Percentiles rank a stretch among this genome's conserved stretches.
phyloP scores from a whole-genome alignment of 2,888 invertebrate species.

The Eupithecia vulgata region DNA sequence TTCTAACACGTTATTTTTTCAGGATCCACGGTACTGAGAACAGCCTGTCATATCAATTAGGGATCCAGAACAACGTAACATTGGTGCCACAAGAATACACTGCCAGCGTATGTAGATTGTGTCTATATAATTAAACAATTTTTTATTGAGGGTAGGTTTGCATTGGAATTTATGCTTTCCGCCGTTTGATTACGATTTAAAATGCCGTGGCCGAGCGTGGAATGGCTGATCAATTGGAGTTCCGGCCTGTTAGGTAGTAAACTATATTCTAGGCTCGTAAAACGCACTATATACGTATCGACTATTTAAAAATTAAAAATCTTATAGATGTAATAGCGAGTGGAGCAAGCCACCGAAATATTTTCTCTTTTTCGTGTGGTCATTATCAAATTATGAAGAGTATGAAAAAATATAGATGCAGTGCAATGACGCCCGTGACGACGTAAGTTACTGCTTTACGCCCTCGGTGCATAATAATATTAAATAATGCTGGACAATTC shows the following conservation, averaged over 20 bases:
- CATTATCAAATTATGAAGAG: too few relatives aligned
- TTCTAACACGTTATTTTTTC: neutral
- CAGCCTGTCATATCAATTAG: neutral
- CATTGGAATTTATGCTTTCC: neutral
- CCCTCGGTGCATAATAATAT: too few relatives aligned
- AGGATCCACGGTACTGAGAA: conserved; percentile 12
- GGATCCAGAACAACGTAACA: conserved; percentile 3
- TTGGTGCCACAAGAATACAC: neutral
- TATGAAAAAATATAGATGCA: too few relatives aligned
- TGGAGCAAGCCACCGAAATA: too few relatives aligned
- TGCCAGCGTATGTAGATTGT: conserved; percentile 3
- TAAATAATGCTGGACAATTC: too few relatives aligned
- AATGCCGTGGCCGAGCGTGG: neutral
- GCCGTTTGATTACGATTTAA: neutral
- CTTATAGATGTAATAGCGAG: too few relatives aligned
- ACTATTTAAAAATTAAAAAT: too few relatives aligned
- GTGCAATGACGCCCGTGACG: too few relatives aligned
- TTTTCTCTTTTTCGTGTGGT: too few relatives aligned
- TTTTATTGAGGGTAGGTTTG: neutral
- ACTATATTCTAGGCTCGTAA: neutral
- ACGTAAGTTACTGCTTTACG: too few relatives aligned
- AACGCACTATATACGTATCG: too few relatives aligned
- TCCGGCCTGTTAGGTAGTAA: neutral
- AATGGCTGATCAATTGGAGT: neutral
- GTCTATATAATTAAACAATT: neutral